Evolutionary conservation across 2,888 invertebrate genomes (phyloP).

Genomic region (Sesamia inferens): DNA sequence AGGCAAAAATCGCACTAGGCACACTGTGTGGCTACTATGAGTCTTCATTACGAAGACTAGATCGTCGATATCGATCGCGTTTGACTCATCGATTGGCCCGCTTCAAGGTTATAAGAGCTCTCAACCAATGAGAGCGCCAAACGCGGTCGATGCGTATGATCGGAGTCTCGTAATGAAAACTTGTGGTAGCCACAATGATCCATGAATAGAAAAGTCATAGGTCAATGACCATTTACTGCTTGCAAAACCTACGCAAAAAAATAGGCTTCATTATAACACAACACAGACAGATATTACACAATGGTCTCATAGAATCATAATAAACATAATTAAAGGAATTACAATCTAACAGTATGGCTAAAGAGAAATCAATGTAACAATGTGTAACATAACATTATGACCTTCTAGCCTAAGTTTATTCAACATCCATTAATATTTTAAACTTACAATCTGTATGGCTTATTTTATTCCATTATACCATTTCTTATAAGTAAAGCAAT

Average conservation of each 20-base stretch:
- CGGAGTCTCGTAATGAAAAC: too few species aligned
- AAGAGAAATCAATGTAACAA: conserved; percentile 12
- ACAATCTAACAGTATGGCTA: not conserved
- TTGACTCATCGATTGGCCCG: too few species aligned
- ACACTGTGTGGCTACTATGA: too few species aligned
- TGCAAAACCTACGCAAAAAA: not conserved
- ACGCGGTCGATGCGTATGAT: too few species aligned
- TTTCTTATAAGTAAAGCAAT: not conserved
- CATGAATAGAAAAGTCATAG: not conserved
- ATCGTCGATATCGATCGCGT: too few species aligned
- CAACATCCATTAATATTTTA: conserved; percentile 1
- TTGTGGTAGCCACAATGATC: not conserved
- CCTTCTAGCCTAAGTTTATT: conserved; percentile 16
- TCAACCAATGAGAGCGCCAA: too few species aligned
- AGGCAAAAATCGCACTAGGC: too few species aligned
- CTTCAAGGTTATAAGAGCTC: too few species aligned
- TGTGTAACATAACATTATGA: conserved; percentile 4
- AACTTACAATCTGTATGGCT: not conserved
- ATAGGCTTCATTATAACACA: not conserved
- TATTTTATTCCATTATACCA: not conserved
- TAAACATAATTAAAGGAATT: conserved; percentile 10
- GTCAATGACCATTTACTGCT: not conserved
- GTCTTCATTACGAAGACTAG: too few species aligned
- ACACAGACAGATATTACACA: not conserved
- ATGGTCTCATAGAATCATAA: not conserved